Evolutionary conservation across 2,113 vertebrate genomes (phyloP).

Genomic region (Laterallus jamaicensis): DNA sequence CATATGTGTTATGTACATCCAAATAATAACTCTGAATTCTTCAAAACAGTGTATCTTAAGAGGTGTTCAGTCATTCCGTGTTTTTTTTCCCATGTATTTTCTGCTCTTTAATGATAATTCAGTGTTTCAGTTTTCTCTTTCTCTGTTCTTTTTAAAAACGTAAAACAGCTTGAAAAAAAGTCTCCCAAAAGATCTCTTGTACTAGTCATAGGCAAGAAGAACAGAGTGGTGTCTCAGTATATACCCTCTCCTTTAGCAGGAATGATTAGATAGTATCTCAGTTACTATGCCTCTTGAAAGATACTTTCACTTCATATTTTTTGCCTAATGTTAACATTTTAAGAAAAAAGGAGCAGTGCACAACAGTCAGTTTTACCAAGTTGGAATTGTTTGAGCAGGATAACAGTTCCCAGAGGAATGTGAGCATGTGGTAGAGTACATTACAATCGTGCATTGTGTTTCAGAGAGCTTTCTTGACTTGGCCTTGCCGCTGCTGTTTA

Average conservation of each 20-base stretch:
- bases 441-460: slow-evolving; percentile 28
- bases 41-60: background rate
- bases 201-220: background rate
- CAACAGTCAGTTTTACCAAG: slow-evolving; percentile 54
- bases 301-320: background rate
- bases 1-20: background rate
- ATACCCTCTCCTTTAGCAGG: background rate
- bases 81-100: background rate
- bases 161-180: background rate
- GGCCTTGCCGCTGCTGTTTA: slow-evolving; percentile 32
- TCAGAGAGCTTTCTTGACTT: slow-evolving; percentile 48
- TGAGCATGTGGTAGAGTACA: slow-evolving; percentile 25
- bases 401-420: slow-evolving; percentile 55
- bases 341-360: slow-evolving; percentile 21
- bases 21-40: background rate
- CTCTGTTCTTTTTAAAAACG: background rate
- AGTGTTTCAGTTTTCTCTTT: background rate
- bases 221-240: background rate
- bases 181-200: background rate
- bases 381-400: slow-evolving; percentile 59
- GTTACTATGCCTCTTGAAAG: slow-evolving; percentile 12
- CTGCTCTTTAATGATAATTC: background rate
- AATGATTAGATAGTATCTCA: background rate
- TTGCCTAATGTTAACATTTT: slow-evolving; percentile 44
- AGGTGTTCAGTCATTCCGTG: background rate